phyloP scores from a whole-genome alignment of 2,797 vertebrate genomes.

The Gymnodraco acuticeps region DNA sequence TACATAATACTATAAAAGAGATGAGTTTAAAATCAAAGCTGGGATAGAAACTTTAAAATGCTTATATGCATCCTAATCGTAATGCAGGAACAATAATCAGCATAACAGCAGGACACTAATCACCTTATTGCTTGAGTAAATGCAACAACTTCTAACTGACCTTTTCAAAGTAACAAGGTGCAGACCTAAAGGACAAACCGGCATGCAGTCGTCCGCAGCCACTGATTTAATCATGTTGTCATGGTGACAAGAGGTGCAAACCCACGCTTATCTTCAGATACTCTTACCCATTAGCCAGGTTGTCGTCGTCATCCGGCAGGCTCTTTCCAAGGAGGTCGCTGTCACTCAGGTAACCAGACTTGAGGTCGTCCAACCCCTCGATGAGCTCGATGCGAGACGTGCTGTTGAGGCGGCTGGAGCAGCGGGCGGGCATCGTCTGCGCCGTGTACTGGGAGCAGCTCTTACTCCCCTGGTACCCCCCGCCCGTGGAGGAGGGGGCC shows the following conservation, averaged over 20 bases:
- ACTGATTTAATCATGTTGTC: constrained; percentile 18
- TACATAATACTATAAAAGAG: too few relatives aligned
- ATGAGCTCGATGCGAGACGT: constrained; percentile 95
- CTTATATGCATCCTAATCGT: background rate
- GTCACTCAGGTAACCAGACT: constrained; percentile 97
- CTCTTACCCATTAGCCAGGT: constrained; percentile 94
- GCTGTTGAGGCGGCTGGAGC: constrained; percentile 92
- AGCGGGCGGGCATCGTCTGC: constrained; percentile 97
- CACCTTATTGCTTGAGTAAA: constrained; percentile 1
- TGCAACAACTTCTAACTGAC: constrained; percentile 21
- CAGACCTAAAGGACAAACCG: constrained; percentile 20
- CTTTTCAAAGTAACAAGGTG: constrained; percentile 34
- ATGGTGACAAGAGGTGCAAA: constrained; percentile 41
- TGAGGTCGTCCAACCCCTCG: constrained; percentile 92
- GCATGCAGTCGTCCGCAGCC: background rate
- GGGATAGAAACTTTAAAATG: too few relatives aligned
- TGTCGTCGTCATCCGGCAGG: constrained; percentile 92
- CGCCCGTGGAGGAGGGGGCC: constrained; percentile 91
- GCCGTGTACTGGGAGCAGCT: constrained; percentile 88
- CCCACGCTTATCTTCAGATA: background rate
- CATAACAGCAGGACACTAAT: background rate
- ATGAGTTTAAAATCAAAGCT: too few relatives aligned
- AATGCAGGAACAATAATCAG: background rate
- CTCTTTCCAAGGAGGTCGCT: constrained; percentile 94
- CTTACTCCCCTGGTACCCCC: constrained; percentile 85